Percentiles rank a stretch among this genome's conserved stretches.
Evolutionary conservation across 2,113 vertebrate species (phyloP).

Genomic region (Zapus hudsonius): DNA sequence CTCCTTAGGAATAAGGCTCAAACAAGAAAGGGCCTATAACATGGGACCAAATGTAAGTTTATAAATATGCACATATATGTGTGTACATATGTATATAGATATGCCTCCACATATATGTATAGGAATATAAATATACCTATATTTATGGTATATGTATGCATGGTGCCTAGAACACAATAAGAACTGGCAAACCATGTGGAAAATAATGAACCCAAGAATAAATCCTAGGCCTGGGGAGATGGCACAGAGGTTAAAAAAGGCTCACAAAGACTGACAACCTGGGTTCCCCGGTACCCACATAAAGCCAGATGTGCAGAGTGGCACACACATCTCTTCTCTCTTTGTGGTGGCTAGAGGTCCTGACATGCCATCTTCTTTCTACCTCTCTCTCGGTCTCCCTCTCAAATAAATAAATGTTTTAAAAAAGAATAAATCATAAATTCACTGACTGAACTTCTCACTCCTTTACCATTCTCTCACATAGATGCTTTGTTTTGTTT

Average conservation of each 20-base stretch:
- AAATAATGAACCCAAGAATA: background rate
- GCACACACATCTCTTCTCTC: too few species aligned
- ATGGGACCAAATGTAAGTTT: background rate
- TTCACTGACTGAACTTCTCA: background rate
- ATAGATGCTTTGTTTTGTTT: background rate
- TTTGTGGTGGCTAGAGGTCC: too few species aligned
- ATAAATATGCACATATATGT: background rate
- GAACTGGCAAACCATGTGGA: background rate
- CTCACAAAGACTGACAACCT: too few species aligned
- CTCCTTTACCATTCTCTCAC: background rate
- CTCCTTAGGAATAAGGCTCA: background rate
- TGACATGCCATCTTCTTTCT: too few species aligned
- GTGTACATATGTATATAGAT: background rate
- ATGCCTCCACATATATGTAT: background rate
- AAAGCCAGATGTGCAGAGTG: too few species aligned
- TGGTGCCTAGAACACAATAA: background rate
- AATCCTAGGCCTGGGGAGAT: background rate
- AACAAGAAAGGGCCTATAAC: background rate
- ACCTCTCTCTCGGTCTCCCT: too few species aligned
- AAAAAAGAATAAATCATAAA: slow-evolving; percentile 2
- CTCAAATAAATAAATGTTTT: too few species aligned
- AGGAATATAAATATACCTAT: background rate
- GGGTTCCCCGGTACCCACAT: too few species aligned
- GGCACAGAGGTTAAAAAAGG: too few species aligned
- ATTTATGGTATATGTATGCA: too few species aligned